Evolutionary conservation across 2,888 invertebrate species (phyloP), one percentile per base, ranked within the genome.

Genomic region (Sesamia inferens): DNA sequence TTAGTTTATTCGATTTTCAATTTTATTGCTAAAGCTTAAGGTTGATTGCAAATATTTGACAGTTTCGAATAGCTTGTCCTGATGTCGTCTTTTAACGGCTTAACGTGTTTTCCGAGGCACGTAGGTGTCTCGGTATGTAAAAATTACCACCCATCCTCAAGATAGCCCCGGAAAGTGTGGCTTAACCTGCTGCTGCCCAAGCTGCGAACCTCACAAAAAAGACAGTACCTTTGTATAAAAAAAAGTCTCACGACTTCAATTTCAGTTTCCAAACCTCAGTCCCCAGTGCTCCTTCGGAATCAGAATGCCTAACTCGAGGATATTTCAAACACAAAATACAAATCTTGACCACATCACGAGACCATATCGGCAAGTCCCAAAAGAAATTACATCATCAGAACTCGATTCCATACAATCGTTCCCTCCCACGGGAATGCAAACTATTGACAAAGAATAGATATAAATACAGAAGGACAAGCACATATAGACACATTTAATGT

Each of bases 361-460:
- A 31, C 24, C 24, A 55, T 62, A 62, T 57, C 57, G 42, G 44
- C 47, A 76, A 76, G 42, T 76, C 19, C 4, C 39, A 67, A 81
- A 76, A 62, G 67, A 51, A 67, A 73, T 68, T 61, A 69, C 55
- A 39, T 58, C 58, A 70, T 76, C 77, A 73, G 58, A 73, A 80
- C 54, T 66, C 62, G 55, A 72, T 83, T 73, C 61, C 77, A 61
- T 81, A 70, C 71, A 48, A 78, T 65, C 70, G 61, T 62, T 65
- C 4, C 14, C 13, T 62, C 68, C 72, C 72, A 44, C 14, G 48
- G 64, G 78, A 48, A 63, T 76, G 63, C 70, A 74, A 81, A 74
- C 82, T 78, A 69, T 64, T 67, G 19, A 5, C 58, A 58, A 19
- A 19, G 22, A 59, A 39, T 22, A 24, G 4, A 58, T 11, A 19